Evolutionary conservation across 2,797 vertebrate genomes (phyloP).

Genomic region (Xiphophorus birchmanni): DNA sequence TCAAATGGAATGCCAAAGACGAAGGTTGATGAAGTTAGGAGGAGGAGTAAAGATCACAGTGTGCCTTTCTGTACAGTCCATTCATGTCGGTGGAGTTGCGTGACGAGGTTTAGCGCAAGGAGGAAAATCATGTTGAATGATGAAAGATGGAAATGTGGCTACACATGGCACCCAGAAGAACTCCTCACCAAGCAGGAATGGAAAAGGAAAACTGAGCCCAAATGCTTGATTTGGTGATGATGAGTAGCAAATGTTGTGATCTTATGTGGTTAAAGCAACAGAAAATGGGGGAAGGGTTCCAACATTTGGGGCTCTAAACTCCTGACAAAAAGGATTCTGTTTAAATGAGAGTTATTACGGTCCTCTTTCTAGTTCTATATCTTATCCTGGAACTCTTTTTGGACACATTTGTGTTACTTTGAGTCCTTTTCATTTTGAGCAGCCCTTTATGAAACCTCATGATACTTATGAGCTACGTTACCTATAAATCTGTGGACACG

Average conservation of each 20-base stretch:
- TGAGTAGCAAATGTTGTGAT: conserved; percentile 76
- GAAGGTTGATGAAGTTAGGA: conserved; percentile 7
- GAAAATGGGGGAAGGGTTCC: conserved; percentile 60
- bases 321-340: conserved; percentile 32
- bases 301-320: conserved; percentile 42
- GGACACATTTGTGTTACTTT: neutral
- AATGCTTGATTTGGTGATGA: conserved; percentile 69
- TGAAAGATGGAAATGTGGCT: conserved; percentile 41
- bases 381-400: neutral
- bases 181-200: conserved; percentile 52
- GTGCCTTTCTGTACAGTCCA: conserved; percentile 38
- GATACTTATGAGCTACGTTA: neutral
- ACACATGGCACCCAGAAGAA: conserved; percentile 36
- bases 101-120: conserved; percentile 24
- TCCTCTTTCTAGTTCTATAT: neutral
- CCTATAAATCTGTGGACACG: neutral
- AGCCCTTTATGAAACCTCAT: neutral
- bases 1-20: conserved; percentile 50
- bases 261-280: conserved; percentile 71
- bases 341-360: conserved; percentile 16
- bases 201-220: conserved; percentile 51
- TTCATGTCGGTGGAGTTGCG: conserved; percentile 31
- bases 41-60: conserved; percentile 26
- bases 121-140: conserved; percentile 43
- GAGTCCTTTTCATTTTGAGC: neutral